These are phyloP conservation scores for Crematogaster levior DNA, from an alignment of 2,888 invertebrate species.

Conservation along the genomic window DNA sequence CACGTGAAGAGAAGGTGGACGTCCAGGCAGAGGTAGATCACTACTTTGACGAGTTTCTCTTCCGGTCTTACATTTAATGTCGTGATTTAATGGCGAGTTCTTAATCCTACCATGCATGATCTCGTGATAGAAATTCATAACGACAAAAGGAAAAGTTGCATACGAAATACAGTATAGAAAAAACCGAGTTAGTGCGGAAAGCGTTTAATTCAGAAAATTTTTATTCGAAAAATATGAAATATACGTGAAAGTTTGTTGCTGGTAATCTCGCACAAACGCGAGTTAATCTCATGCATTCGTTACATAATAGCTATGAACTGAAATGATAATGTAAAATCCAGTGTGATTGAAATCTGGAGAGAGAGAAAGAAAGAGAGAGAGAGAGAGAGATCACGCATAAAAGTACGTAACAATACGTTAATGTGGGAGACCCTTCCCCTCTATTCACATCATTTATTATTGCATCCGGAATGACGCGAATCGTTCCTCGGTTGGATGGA, in stretches of 20 bases:
- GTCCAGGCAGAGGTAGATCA: slow-evolving; percentile 69
- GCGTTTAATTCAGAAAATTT: not conserved
- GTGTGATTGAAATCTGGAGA: not conserved
- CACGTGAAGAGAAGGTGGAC: slow-evolving; percentile 66
- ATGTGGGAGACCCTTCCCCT: not conserved
- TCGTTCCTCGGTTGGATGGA: slow-evolving; percentile 38
- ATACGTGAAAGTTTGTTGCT: not conserved
- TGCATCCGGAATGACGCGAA: slow-evolving; percentile 39
- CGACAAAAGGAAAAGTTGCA: too few species aligned
- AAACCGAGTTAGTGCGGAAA: not conserved
- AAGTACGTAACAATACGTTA: not conserved
- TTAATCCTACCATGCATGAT: not conserved
- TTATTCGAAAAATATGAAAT: not conserved
- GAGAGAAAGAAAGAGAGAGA: not conserved
- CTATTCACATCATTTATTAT: slow-evolving; percentile 13
- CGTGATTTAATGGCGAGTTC: not conserved
- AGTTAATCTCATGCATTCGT: slow-evolving; percentile 18
- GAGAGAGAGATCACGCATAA: not conserved
- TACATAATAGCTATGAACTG: not conserved
- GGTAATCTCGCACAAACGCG: not conserved
- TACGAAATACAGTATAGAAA: not conserved
- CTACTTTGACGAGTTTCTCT: slow-evolving; percentile 36
- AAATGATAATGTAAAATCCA: slow-evolving; percentile 25
- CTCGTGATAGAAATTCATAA: not conserved
- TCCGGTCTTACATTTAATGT: not conserved